Evolutionary conservation across 2,888 invertebrate species (phyloP).

Genomic region (Halictus ligatus): DNA sequence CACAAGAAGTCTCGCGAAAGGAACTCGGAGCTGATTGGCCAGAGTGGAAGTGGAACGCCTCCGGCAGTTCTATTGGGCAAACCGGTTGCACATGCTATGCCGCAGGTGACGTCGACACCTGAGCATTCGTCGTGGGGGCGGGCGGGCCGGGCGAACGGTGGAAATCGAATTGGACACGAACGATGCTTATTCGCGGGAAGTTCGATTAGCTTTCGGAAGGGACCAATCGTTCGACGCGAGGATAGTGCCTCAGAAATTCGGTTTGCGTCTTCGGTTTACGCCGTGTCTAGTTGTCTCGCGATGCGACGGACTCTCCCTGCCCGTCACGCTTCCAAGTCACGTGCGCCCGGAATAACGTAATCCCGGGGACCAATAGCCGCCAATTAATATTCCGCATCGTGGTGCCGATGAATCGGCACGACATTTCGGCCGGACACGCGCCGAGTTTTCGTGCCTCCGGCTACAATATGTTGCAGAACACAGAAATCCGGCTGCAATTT

Average conservation of each 20-base stretch:
- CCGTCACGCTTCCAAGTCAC: conserved; percentile 66
- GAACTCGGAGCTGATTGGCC: no score
- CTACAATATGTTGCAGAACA: conserved; percentile 48
- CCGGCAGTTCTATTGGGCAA: no score
- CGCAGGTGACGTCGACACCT: no score
- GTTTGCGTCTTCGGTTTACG: conserved; percentile 53
- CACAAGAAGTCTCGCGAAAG: no score
- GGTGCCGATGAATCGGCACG: conserved; percentile 63
- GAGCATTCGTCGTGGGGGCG: no score
- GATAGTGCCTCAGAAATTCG: conserved; percentile 47
- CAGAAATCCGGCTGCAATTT: conserved; percentile 55
- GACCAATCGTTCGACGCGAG: background rate
- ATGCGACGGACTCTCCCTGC: conserved; percentile 39
- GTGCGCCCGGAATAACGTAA: conserved; percentile 69
- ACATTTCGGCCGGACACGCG: conserved; percentile 49
- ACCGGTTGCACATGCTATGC: no score
- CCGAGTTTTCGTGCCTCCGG: conserved; percentile 53
- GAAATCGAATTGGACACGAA: background rate
- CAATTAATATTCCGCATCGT: conserved; percentile 72
- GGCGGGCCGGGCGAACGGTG: no score
- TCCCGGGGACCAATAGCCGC: conserved; percentile 66
- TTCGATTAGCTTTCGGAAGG: conserved; percentile 34
- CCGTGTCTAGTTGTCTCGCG: conserved; percentile 49
- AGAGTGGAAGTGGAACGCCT: no score
- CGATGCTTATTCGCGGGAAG: conserved; percentile 2